Evolutionary conservation across 1,140 invertebrate species (phyloP).

Genomic region (Plectrocnemia conspersa): DNA sequence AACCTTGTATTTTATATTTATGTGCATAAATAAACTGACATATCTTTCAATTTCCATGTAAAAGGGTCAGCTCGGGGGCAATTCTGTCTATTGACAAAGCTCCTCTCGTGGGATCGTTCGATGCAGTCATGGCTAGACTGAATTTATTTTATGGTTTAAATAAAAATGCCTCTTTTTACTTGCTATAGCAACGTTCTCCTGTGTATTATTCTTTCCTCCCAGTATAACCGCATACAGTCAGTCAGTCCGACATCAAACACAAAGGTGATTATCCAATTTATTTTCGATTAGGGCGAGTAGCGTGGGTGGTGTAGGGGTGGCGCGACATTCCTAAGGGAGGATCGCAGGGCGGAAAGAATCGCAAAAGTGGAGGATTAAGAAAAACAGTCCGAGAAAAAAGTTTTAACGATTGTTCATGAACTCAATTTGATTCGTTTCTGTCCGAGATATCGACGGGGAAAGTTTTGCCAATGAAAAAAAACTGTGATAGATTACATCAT

Average conservation of each 20-base stretch:
- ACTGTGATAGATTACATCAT: slow-evolving; percentile 24
- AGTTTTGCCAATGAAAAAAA: slow-evolving; percentile 20
- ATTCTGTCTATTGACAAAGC: slow-evolving; percentile 1
- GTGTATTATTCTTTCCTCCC: too few species aligned
- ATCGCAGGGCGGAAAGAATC: slow-evolving; percentile 3
- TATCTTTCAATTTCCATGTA: background rate
- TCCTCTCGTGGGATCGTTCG: background rate
- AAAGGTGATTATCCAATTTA: slow-evolving; percentile 37
- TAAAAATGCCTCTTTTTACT: too few species aligned
- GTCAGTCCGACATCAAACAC: slow-evolving; percentile 31
- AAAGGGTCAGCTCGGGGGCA: background rate
- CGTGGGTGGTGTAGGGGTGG: background rate
- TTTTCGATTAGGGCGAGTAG: slow-evolving; percentile 28
- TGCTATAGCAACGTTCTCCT: too few species aligned
- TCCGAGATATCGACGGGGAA: slow-evolving; percentile 22
- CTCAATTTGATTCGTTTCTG: slow-evolving; percentile 23
- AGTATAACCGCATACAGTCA: slow-evolving; percentile 12
- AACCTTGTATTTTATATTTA: too few species aligned
- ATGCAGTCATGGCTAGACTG: background rate
- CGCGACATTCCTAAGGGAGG: background rate
- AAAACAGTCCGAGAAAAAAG: slow-evolving; percentile 27
- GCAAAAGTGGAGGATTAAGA: slow-evolving; percentile 20
- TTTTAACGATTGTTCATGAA: slow-evolving; percentile 31
- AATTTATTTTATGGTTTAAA: background rate
- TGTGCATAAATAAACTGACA: too few species aligned